Base-by-base conservation (phyloP, 2,797 vertebrate species). In the Siniperca scherzeri region DNA sequence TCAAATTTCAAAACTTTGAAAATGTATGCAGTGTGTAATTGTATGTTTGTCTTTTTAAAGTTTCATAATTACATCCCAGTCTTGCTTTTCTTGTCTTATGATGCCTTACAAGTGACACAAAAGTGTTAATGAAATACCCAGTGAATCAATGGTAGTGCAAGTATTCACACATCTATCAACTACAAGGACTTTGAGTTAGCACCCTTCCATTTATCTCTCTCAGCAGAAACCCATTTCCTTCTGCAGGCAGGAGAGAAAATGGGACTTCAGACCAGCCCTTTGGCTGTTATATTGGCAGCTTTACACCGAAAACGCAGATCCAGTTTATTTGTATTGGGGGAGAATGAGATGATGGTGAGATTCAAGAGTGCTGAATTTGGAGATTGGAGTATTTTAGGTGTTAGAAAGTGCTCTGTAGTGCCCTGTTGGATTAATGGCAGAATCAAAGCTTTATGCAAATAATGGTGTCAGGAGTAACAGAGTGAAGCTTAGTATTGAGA, bases 221-320 rank as follows among this genome's bases (percentile, higher is more conserved):
- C 40, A 42, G 77, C 68, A 62, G 73, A 87, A 87, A 80, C 59
- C 42, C 27, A 78, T 81, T 80, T 82, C 14, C 48, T 56, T 25
- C 38, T 78, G 62, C 68, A 67, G 69, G 56, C 66, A n/a, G 21
- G 62, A 42, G 46, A 80, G 56, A 57, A 74, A 86, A 76, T 67
- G 44, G 42, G 27, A 42, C 70, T 80, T 27, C 64, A 81, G 19
- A 78, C 17, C 9, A 8, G 33, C 50, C 62, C 36, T 73, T 27
- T 62, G 36, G 48, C 46, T 62, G 25, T 80, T 73, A 38, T 33
- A 78, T 50, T 44, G 8, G 38, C 56, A 70, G 86, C 27, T 76
- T 71, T 40, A 64, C 27, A 46, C 7, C 16, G 3, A 60, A 76
- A 78, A 57, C 0, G 14, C 73, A 74, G 77, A 82, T 65, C 53